Base-by-base conservation (phyloP, 1,140 invertebrate genomes). In the Caenorhabditis briggsae region DNA sequence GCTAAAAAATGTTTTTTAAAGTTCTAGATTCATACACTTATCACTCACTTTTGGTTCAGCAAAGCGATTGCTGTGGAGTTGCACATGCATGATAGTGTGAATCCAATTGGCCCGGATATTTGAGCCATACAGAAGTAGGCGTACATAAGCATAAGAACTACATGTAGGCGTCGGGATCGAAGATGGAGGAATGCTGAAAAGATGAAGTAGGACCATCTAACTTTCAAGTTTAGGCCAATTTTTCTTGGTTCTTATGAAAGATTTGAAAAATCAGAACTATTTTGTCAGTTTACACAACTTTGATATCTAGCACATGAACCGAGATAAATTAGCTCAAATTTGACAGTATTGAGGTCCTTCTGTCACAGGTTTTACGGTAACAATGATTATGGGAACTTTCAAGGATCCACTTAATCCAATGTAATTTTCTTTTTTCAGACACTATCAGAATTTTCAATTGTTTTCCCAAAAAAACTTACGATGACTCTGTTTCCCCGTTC, bases 51-150 rank as follows among this genome's bases (percentile, higher is more conserved):
- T 23, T 18, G 2, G 46, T 23, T 78, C 46, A 78, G n/a, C 70
- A 50, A 20, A 20, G 85, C 85, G n/a, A 86, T 78, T 25, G 85
- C 85, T 9, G 85, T 86, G 1, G 85, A 86, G 23, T 86, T 86
- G 46, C 48, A 53, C 85, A 86, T 86, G n/a, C 85, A 86, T n/a
- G 41, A 56, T 53, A 86, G 9, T 20, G 85, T 56, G 23, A 86
- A 61, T 83, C 85, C 85, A n/a, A 86, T 86, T 12, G 61, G 74
- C 11, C 41, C 33, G 9, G 78, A 48, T n/a, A 65, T 82, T 41
- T 50, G 48, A 41, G 33, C 23, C 85, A 86, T 82, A 23, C 55
- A 55, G 78, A 86, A 86, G 25, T 48, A 82, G 33, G 53, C 70
- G n/a, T 61, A 82, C 85, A 86, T 82, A 0, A 86, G 48, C 41